A percentile compares a stretch with the other conserved stretches of the same genome.
These are phyloP conservation scores for Emydura subglobosa DNA, from an alignment of 2,113 vertebrate species.

Conservation along the genomic window DNA sequence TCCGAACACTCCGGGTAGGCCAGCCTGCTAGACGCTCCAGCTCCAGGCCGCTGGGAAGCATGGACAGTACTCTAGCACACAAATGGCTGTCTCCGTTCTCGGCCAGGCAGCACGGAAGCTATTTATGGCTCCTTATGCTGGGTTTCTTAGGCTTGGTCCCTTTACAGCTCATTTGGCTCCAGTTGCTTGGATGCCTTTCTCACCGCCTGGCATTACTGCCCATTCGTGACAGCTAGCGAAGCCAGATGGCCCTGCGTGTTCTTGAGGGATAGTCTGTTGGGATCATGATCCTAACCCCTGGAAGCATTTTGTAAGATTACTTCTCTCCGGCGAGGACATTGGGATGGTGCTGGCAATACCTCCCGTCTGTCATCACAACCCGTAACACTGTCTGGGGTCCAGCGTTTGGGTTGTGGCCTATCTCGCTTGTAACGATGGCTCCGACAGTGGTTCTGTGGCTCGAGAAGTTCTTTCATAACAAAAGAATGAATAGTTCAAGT, in stretches of 20 bases:
- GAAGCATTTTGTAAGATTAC: background rate
- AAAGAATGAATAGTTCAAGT: background rate
- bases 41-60: background rate
- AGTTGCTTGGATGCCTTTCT: background rate
- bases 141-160: background rate
- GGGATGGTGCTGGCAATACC: background rate
- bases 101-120: background rate
- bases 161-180: background rate
- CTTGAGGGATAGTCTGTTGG: background rate
- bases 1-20: background rate
- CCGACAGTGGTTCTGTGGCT: background rate
- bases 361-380: background rate
- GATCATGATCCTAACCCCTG: background rate
- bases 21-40: background rate
- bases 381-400: background rate
- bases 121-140: background rate
- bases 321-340: background rate
- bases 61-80: background rate
- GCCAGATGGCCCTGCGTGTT: background rate
- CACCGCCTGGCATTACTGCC: background rate
- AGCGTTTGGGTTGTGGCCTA: background rate
- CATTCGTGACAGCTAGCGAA: background rate
- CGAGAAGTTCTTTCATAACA: background rate
- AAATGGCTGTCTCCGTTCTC: background rate
- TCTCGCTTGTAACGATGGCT: background rate